These are phyloP conservation scores for Vannuccia rotundouncinata DNA, from an alignment of 2,888 invertebrate genomes.

Conservation along the genomic window DNA sequence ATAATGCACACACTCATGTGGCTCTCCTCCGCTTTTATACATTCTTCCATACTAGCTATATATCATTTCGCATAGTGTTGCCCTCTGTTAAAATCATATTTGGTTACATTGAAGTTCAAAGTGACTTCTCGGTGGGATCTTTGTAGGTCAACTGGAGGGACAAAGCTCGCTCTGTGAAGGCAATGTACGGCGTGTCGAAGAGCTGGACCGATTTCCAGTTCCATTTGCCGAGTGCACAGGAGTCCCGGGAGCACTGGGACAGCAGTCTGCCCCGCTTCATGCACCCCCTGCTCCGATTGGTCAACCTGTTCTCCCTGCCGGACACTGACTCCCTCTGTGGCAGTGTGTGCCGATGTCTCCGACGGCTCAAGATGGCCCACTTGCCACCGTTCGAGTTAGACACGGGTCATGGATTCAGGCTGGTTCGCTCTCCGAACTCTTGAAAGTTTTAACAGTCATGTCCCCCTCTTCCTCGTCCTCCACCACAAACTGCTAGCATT, in stretches of 20 bases:
- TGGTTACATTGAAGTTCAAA: too few relatives aligned
- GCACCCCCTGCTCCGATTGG: constrained; percentile 33
- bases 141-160: constrained; percentile 45
- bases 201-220: constrained; percentile 53
- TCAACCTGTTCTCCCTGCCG: constrained; percentile 45
- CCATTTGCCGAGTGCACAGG: constrained; percentile 49
- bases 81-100: too few relatives aligned
- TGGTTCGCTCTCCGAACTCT: constrained; percentile 44
- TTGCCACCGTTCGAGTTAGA: constrained; percentile 51
- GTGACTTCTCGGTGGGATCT: too few relatives aligned
- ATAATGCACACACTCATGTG: too few relatives aligned
- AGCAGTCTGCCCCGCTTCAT: constrained; percentile 46
- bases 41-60: too few relatives aligned
- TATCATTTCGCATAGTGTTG: too few relatives aligned
- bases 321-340: constrained; percentile 46
- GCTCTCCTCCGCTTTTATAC: too few relatives aligned
- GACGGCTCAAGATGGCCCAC: constrained; percentile 49
- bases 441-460: too few relatives aligned
- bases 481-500: too few relatives aligned
- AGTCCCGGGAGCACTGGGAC: constrained; percentile 51
- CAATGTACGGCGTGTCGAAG: constrained; percentile 48
- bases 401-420: constrained; percentile 54
- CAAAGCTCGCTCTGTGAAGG: constrained; percentile 44
- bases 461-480: too few relatives aligned
- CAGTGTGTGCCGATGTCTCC: constrained; percentile 46